Conservation (phyloP, 2,113 vertebrate species). For the Acanthisitta chloris region DNA sequence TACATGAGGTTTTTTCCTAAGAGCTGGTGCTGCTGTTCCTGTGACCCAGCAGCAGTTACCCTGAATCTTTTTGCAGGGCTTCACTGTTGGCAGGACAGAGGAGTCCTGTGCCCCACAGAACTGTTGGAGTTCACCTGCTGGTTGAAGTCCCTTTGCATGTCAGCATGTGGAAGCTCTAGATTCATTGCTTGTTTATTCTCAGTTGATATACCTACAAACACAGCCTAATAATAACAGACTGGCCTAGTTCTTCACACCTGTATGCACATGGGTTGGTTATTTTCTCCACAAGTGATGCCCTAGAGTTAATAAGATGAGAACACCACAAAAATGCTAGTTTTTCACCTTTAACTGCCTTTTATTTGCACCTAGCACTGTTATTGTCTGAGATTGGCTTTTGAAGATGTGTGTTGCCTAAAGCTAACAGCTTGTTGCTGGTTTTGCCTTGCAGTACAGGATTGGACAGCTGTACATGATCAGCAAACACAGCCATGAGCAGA, state of each 20-base stretch:
- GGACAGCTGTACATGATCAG: conserved; percentile 96
- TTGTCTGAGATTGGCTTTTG: not conserved
- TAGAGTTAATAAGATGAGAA: not conserved
- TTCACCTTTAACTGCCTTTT: not conserved
- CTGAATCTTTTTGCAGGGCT: not conserved
- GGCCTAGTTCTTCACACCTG: not conserved
- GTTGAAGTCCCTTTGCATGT: not conserved
- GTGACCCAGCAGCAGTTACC: not conserved
- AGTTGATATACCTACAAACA: not conserved
- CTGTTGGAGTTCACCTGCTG: not conserved
- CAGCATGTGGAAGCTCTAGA: not conserved
- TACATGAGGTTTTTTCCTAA: not conserved
- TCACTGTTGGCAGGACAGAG: not conserved
- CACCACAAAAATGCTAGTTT: not conserved
- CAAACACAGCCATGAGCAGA: conserved; percentile 95
- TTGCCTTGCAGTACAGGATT: conserved; percentile 79
- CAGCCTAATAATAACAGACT: not conserved
- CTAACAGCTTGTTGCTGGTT: conserved; percentile 1
- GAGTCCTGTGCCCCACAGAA: not conserved
- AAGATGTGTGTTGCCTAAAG: accelerated
- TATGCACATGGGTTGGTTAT: not conserved
- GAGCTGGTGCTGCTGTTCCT: not conserved
- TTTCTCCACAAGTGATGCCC: not conserved
- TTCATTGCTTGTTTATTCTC: not conserved
- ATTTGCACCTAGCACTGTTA: not conserved